These are phyloP conservation scores for Metacarcinus magister DNA, from an alignment of 2,888 invertebrate genomes.

Conservation along the genomic window DNA sequence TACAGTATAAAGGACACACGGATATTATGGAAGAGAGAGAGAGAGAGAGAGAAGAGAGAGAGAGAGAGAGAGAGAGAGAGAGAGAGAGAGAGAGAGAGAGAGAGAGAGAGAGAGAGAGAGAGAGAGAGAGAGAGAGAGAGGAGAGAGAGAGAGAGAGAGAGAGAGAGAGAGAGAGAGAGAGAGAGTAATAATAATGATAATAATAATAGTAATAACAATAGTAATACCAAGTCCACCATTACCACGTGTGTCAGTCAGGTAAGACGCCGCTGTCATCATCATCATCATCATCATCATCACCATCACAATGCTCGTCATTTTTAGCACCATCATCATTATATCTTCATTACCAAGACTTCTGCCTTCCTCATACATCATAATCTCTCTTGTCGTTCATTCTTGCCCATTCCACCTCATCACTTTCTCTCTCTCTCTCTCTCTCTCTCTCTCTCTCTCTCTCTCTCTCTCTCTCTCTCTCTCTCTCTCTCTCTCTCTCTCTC, in stretches of 20 bases:
- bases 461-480: neutral
- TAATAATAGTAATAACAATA: neutral
- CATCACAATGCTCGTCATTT: neutral
- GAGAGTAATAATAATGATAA: neutral
- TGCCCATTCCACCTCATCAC: neutral
- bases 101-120: neutral
- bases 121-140: neutral
- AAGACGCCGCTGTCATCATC: neutral
- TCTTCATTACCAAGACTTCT: neutral
- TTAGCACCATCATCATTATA: no score
- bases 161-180: neutral
- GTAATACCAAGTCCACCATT: neutral
- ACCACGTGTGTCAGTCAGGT: neutral
- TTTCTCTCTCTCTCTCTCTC: neutral
- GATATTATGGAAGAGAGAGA: neutral
- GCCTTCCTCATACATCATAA: slow-evolving; percentile 20
- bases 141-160: neutral
- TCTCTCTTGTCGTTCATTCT: neutral
- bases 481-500: neutral
- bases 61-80: neutral
- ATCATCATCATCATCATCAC: neutral
- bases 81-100: neutral
- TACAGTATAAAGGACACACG: no score
- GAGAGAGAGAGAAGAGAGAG: neutral
- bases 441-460: neutral